phyloP scores from a whole-genome alignment of 2,888 invertebrate species.

The Chrysopilus asiliformis region DNA sequence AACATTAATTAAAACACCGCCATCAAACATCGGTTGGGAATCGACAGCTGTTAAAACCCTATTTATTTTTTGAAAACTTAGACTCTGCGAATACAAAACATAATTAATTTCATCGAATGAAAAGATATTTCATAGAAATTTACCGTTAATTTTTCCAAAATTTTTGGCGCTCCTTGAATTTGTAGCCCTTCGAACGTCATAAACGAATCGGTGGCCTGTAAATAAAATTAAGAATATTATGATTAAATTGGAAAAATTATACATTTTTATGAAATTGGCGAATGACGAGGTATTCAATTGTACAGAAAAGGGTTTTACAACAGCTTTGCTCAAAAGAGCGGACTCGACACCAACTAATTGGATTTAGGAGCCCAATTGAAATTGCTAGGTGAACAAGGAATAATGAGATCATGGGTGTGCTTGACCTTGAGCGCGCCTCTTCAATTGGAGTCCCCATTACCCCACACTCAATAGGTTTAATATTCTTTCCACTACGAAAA shows the following conservation, averaged over 20 bases:
- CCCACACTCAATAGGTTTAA: too few species aligned
- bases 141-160: constrained; percentile 90
- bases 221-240: too few species aligned
- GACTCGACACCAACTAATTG: too few species aligned
- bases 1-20: constrained; percentile 90
- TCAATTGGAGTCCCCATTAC: too few species aligned
- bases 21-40: constrained; percentile 96
- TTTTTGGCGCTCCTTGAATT: constrained; percentile 83
- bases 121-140: constrained; percentile 38
- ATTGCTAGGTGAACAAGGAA: too few species aligned
- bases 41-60: constrained; percentile 87
- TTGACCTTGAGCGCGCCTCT: too few species aligned
- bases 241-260: constrained; percentile 1
- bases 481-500: too few species aligned
- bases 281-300: too few species aligned
- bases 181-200: constrained; percentile 95
- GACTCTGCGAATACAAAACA: constrained; percentile 48
- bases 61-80: constrained; percentile 86
- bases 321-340: too few species aligned
- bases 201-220: constrained; percentile 75
- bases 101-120: constrained; percentile 1
- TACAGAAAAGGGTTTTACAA: too few species aligned
- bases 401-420: too few species aligned
- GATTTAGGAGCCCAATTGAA: too few species aligned
- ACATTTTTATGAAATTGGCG: background rate